phyloP scores from a whole-genome alignment of 1,140 invertebrate species.

The Macrosteles quadrilineatus region DNA sequence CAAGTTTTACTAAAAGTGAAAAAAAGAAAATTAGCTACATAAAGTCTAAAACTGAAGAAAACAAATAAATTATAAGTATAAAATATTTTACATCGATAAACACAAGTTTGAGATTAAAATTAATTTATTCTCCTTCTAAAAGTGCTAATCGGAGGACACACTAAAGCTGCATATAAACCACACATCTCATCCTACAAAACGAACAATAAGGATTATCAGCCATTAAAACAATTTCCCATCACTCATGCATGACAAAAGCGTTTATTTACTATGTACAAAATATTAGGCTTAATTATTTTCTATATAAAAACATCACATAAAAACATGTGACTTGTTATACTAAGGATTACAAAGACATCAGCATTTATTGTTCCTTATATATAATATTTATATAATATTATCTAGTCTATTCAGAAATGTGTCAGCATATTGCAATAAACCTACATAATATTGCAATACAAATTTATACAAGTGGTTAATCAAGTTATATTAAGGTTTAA shows the following conservation, averaged over 20 bases:
- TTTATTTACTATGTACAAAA: slow-evolving; percentile 16
- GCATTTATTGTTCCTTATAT: slow-evolving; percentile 21
- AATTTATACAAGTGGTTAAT: slow-evolving; percentile 2
- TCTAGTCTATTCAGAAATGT: slow-evolving; percentile 9
- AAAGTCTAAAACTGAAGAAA: neutral
- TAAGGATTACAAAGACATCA: slow-evolving; percentile 24
- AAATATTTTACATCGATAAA: neutral
- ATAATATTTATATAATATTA: neutral
- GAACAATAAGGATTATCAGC: neutral
- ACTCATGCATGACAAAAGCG: neutral
- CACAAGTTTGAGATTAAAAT: neutral
- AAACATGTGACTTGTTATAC: slow-evolving; percentile 15
- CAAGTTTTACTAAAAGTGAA: too few relatives aligned
- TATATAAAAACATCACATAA: slow-evolving; percentile 22
- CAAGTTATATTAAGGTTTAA: too few relatives aligned
- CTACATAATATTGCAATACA: slow-evolving; percentile 9
- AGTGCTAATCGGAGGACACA: neutral
- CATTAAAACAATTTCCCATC: slow-evolving; percentile 19
- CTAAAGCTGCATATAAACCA: neutral
- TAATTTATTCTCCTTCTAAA: neutral
- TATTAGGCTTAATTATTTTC: slow-evolving; percentile 24
- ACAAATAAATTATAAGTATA: neutral
- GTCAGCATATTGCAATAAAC: slow-evolving; percentile 12
- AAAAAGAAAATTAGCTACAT: too few relatives aligned
- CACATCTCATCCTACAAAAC: neutral